Conservation (phyloP, 2,888 invertebrate genomes). For the Alcis repandata region DNA sequence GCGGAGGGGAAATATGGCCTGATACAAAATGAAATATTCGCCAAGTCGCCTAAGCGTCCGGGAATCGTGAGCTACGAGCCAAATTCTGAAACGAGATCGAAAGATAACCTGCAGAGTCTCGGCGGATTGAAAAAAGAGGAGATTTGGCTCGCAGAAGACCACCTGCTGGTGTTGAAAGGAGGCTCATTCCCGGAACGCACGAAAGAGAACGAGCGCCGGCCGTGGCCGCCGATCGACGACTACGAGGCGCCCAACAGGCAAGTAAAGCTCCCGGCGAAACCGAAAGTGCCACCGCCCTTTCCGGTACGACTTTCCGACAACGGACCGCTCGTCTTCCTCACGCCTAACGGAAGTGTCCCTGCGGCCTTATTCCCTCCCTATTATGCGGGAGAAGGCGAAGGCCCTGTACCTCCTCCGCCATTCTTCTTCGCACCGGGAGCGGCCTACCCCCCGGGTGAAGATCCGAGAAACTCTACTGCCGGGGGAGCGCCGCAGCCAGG, state of each 20-base stretch:
- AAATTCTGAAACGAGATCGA: constrained; percentile 92
- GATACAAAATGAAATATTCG: constrained; percentile 94
- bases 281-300: constrained; percentile 96
- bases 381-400: constrained; percentile 87
- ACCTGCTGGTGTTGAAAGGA: constrained; percentile 93
- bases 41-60: constrained; percentile 90
- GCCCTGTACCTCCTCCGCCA: constrained; percentile 84
- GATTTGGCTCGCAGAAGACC: constrained; percentile 96
- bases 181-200: constrained; percentile 89
- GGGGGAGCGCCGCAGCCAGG: constrained; percentile 88
- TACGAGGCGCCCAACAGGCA: constrained; percentile 94
- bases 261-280: constrained; percentile 93
- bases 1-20: constrained; percentile 96
- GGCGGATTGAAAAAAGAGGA: constrained; percentile 94
- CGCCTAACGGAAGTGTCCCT: constrained; percentile 92
- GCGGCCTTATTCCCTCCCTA: constrained; percentile 89
- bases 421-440: constrained; percentile 87
- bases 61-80: constrained; percentile 93
- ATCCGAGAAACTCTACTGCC: constrained; percentile 89
- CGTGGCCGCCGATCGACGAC: constrained; percentile 94
- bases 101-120: constrained; percentile 92
- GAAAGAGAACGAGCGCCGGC: constrained; percentile 76
- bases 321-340: constrained; percentile 95
- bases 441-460: constrained; percentile 85
- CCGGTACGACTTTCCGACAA: constrained; percentile 95